A percentile compares a stretch with the other conserved stretches of the same genome.
Evolutionary conservation across 2,888 invertebrate genomes (phyloP).

Genomic region (Yponomeuta cagnagella): DNA sequence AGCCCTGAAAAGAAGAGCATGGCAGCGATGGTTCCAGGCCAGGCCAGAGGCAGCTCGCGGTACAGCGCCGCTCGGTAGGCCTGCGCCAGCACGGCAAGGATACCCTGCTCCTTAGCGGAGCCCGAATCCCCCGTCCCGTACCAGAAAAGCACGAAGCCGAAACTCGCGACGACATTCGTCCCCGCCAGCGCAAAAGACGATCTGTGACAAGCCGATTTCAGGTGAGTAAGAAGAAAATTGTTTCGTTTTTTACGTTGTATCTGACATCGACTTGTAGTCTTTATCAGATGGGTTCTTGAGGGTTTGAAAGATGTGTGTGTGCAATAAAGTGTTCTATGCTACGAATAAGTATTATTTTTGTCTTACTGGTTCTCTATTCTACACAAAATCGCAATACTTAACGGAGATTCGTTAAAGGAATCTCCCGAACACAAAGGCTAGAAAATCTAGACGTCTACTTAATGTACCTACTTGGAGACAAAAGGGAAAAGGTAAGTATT

Average conservation of each 20-base stretch:
- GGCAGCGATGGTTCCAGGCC: constrained; percentile 44
- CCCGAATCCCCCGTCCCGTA: constrained; percentile 33
- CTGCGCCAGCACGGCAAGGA: constrained; percentile 43
- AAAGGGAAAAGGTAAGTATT: too few species aligned
- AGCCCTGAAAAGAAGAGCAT: constrained; percentile 47
- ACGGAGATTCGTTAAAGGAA: too few species aligned
- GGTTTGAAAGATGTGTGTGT: too few species aligned
- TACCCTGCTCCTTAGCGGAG: constrained; percentile 31
- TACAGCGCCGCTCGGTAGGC: constrained; percentile 38
- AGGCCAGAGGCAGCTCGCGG: constrained; percentile 28
- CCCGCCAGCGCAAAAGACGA: constrained; percentile 38
- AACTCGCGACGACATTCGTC: constrained; percentile 41
- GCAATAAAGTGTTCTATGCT: too few species aligned
- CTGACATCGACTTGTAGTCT: background rate
- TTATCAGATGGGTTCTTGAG: background rate
- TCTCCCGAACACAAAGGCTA: too few species aligned
- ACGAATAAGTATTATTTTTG: too few species aligned
- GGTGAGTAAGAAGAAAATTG: too few species aligned
- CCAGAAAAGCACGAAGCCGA: constrained; percentile 53
- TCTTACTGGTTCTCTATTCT: too few species aligned
- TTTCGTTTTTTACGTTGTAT: too few species aligned
- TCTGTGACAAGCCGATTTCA: constrained; percentile 34
- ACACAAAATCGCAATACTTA: too few species aligned
- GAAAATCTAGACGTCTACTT: too few species aligned
- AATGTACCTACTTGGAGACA: too few species aligned